Conservation (phyloP, 2,113 vertebrate species). For the Bagarius yarrelli region DNA sequence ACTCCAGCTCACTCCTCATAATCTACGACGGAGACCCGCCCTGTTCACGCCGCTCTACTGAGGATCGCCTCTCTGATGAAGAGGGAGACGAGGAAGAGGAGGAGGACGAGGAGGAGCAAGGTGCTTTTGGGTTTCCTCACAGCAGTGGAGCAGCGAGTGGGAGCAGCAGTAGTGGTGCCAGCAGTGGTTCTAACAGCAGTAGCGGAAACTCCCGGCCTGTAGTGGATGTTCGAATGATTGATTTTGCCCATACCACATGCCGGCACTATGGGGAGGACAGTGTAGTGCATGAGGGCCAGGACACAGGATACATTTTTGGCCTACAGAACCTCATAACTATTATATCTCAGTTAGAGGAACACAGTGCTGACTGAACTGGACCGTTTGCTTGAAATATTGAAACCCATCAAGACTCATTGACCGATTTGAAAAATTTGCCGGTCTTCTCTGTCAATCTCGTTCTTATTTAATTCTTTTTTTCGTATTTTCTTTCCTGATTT, state of each 20-base stretch:
- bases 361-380: slow-evolving; percentile 81
- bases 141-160: slow-evolving; percentile 26
- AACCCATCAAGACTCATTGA: not conserved
- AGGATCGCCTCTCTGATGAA: slow-evolving; percentile 58
- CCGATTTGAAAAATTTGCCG: slow-evolving; percentile 66
- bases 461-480: slow-evolving; percentile 79
- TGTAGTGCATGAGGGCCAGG: slow-evolving; percentile 94
- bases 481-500: not conserved
- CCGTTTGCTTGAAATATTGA: not conserved
- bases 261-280: slow-evolving; percentile 94
- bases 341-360: slow-evolving; percentile 95
- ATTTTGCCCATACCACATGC: slow-evolving; percentile 98
- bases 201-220: slow-evolving; percentile 63
- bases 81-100: slow-evolving; percentile 80
- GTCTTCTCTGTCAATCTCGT: slow-evolving; percentile 49
- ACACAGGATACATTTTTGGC: slow-evolving; percentile 96
- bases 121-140: slow-evolving; percentile 60
- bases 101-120: slow-evolving; percentile 73
- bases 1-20: slow-evolving; percentile 95
- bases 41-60: slow-evolving; percentile 64
- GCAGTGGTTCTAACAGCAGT: slow-evolving; percentile 47
- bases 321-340: slow-evolving; percentile 97
- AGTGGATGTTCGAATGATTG: slow-evolving; percentile 97
- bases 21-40: slow-evolving; percentile 94
- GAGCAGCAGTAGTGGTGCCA: slow-evolving; percentile 24